phyloP scores from a whole-genome alignment of 2,888 invertebrate genomes.

The Drosophila borealis region DNA sequence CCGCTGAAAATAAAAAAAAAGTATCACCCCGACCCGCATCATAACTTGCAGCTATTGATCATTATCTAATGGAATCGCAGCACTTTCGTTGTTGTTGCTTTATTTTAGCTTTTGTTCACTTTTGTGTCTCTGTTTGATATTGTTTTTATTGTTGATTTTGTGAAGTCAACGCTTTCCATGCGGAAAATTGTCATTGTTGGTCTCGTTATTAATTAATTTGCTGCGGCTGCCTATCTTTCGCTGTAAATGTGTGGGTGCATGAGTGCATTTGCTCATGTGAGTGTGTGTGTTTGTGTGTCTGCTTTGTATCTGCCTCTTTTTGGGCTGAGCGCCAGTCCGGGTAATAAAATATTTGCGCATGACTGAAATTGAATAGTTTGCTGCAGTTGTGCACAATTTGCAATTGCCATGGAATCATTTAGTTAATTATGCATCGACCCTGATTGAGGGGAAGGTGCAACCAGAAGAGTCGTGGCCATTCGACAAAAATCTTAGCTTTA shows the following conservation, averaged over 20 bases:
- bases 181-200: constrained; percentile 80
- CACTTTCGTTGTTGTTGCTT: constrained; percentile 26
- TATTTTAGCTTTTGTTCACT: constrained; percentile 51
- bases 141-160: constrained; percentile 35
- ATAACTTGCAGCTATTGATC: constrained; percentile 39
- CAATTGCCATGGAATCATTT: constrained; percentile 60
- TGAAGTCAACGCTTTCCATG: constrained; percentile 65
- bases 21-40: constrained; percentile 31
- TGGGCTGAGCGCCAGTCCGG: constrained; percentile 35
- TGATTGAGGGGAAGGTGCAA: not conserved
- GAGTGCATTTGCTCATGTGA: not conserved
- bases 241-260: constrained; percentile 15
- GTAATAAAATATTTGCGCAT: constrained; percentile 76
- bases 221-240: constrained; percentile 52
- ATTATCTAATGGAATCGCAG: constrained; percentile 48
- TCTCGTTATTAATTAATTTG: constrained; percentile 78
- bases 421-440: constrained; percentile 54
- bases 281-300: constrained; percentile 3
- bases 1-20: constrained; percentile 20
- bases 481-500: constrained; percentile 22
- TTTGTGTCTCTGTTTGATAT: constrained; percentile 26
- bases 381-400: constrained; percentile 73
- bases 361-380: constrained; percentile 76
- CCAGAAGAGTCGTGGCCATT: not conserved
- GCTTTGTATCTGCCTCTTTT: constrained; percentile 26